Conservation (phyloP, 2,113 vertebrate species). For the Chaetodon auriga region DNA sequence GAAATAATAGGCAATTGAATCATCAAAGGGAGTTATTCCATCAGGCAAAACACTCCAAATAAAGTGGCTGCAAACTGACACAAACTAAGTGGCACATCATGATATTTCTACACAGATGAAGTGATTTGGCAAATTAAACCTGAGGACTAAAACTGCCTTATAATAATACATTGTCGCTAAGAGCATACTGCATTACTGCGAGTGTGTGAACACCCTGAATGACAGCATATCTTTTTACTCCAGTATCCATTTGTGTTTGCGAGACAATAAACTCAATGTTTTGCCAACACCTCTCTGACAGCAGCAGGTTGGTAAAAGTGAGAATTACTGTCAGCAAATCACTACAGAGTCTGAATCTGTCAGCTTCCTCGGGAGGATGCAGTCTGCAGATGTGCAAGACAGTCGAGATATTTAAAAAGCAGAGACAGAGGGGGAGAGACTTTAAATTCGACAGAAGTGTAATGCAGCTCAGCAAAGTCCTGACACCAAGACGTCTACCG, state of each 20-base stretch:
- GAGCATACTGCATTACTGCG: neutral
- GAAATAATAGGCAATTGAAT: slow-evolving; percentile 18
- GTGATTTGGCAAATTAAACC: neutral
- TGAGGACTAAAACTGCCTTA: neutral
- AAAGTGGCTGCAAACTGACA: slow-evolving; percentile 8
- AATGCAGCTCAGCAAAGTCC: slow-evolving; percentile 45
- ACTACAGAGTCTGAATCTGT: slow-evolving; percentile 19
- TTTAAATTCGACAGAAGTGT: slow-evolving; percentile 35
- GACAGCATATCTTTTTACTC: slow-evolving; percentile 10
- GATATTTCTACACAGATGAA: slow-evolving; percentile 20
- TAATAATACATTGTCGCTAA: neutral
- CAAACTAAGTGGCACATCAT: slow-evolving; percentile 1
- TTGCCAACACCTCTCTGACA: slow-evolving; percentile 43
- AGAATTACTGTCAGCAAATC: slow-evolving; percentile 63
- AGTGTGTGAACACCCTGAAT: neutral
- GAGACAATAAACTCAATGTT: slow-evolving; percentile 37
- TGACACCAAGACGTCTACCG: slow-evolving; percentile 24
- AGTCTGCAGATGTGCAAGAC: slow-evolving; percentile 43
- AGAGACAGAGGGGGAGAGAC: slow-evolving; percentile 4
- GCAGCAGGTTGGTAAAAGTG: slow-evolving; percentile 45
- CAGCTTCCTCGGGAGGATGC: slow-evolving; percentile 35
- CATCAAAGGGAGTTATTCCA: slow-evolving; percentile 19
- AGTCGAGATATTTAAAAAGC: slow-evolving; percentile 26
- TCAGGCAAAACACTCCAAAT: slow-evolving; percentile 25
- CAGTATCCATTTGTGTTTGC: slow-evolving; percentile 32